These are phyloP conservation scores for Muntiacus muntjak DNA, from an alignment of 2,113 vertebrate genomes.

Conservation along the genomic window DNA sequence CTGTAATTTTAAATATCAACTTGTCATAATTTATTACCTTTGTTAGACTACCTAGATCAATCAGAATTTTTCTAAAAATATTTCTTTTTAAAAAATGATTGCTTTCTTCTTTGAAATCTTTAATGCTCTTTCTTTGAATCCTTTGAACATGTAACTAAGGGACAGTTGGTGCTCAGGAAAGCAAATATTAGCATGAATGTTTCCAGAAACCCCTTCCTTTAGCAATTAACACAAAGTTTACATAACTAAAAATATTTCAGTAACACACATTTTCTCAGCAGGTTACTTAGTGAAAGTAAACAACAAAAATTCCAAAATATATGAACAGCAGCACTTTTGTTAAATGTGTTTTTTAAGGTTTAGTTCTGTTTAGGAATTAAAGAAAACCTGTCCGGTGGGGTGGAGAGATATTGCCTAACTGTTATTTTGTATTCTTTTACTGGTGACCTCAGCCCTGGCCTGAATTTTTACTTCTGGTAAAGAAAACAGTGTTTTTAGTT, in stretches of 20 bases:
- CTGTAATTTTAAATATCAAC: not conserved
- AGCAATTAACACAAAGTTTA: conserved; percentile 58
- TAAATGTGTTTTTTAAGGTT: not conserved
- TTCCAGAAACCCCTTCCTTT: conserved; percentile 65
- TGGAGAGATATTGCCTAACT: conserved; percentile 32
- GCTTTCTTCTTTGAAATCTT: not conserved
- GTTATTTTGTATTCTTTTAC: conserved; percentile 45
- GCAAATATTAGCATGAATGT: conserved; percentile 47
- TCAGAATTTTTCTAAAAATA: conserved; percentile 21
- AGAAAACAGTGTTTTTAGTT: not conserved
- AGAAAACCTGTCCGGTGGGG: conserved; percentile 60
- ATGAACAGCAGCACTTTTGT: conserved; percentile 40
- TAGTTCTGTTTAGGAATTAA: conserved; percentile 55
- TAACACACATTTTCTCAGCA: conserved; percentile 53
- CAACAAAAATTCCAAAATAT: conserved; percentile 58
- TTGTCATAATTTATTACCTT: not conserved
- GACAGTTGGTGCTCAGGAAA: conserved; percentile 50
- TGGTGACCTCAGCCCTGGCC: conserved; percentile 30
- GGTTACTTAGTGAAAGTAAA: conserved; percentile 66
- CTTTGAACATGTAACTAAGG: conserved; percentile 27
- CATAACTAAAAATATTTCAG: conserved; percentile 71
- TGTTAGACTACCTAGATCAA: not conserved
- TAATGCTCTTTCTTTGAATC: conserved; percentile 32
- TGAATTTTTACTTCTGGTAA: not conserved
- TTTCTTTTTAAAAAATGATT: not conserved